Conservation (phyloP, 30 jellyfish, hydroid and myxozoan species). For the Cassiopea xamachana region DNA sequence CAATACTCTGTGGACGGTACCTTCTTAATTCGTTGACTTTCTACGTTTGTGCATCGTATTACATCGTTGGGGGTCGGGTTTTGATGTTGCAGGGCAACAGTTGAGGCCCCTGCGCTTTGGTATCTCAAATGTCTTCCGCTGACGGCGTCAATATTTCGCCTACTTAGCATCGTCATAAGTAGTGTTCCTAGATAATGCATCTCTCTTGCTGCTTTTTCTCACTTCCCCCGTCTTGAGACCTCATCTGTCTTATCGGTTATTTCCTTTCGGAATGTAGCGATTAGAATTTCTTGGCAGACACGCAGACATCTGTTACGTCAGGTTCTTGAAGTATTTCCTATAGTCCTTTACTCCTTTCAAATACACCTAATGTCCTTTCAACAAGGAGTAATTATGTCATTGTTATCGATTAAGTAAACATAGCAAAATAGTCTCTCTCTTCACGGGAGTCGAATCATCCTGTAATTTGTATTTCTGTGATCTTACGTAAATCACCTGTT, state of each 20-base stretch:
- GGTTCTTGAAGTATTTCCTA: neutral
- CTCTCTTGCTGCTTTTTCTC: neutral
- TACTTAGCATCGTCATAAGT: too few species aligned
- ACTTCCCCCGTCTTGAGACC: neutral
- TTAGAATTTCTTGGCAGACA: neutral
- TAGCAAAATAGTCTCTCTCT: neutral
- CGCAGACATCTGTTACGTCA: neutral
- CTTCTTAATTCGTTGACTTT: too few species aligned
- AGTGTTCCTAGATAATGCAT: neutral
- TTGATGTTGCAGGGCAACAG: too few species aligned
- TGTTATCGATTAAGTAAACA: neutral
- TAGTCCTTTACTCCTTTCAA: neutral
- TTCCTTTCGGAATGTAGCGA: slow-evolving; percentile 4
- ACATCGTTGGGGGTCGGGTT: too few species aligned
- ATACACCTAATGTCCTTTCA: neutral
- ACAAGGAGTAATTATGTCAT: neutral
- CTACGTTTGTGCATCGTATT: too few species aligned
- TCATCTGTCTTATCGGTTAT: neutral
- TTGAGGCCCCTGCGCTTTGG: too few species aligned
- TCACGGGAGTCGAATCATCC: neutral
- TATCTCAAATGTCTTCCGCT: too few species aligned
- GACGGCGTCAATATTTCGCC: too few species aligned
- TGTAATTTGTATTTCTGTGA: too few species aligned
- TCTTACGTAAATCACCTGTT: too few species aligned
- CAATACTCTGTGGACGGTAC: too few species aligned